Percentiles rank a stretch among this genome's conserved stretches.
Evolutionary conservation across 2,888 invertebrate genomes (phyloP).

Genomic region (Xanthorhoe designata): DNA sequence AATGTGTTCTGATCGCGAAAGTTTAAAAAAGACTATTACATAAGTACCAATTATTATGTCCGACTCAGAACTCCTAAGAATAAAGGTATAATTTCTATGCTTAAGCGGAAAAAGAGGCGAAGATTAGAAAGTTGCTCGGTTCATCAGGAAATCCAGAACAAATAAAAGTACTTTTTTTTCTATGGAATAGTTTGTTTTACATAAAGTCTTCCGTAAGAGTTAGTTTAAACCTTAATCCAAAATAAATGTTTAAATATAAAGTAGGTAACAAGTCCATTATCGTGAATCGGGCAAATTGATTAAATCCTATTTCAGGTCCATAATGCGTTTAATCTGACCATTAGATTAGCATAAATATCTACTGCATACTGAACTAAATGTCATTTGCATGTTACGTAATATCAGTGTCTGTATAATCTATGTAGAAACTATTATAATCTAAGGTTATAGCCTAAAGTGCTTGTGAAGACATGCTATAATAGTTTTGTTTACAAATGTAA

Average conservation of each 20-base stretch:
- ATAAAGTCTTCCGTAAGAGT: too few species aligned
- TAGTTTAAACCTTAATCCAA: too few species aligned
- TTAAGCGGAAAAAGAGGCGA: too few species aligned
- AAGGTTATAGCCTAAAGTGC: not conserved
- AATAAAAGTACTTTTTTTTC: too few species aligned
- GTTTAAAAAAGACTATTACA: too few species aligned
- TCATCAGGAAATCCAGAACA: too few species aligned
- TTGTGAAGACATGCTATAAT: not conserved
- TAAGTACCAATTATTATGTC: too few species aligned
- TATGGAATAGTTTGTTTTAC: too few species aligned
- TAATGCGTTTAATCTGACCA: constrained; percentile 25
- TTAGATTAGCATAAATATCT: constrained; percentile 47
- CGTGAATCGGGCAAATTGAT: constrained; percentile 9
- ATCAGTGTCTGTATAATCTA: constrained; percentile 6
- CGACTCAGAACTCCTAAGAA: too few species aligned
- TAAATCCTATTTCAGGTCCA: constrained; percentile 20
- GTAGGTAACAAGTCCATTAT: not conserved
- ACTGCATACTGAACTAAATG: constrained; percentile 32
- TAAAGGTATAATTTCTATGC: too few species aligned
- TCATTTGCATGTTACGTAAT: constrained; percentile 35
- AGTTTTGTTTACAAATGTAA: not conserved
- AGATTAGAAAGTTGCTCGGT: too few species aligned
- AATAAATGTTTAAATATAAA: not conserved
- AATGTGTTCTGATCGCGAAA: too few species aligned
- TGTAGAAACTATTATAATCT: not conserved